Base-by-base conservation (phyloP, 2,797 vertebrate species). In the Sebastes ruberrimus region DNA sequence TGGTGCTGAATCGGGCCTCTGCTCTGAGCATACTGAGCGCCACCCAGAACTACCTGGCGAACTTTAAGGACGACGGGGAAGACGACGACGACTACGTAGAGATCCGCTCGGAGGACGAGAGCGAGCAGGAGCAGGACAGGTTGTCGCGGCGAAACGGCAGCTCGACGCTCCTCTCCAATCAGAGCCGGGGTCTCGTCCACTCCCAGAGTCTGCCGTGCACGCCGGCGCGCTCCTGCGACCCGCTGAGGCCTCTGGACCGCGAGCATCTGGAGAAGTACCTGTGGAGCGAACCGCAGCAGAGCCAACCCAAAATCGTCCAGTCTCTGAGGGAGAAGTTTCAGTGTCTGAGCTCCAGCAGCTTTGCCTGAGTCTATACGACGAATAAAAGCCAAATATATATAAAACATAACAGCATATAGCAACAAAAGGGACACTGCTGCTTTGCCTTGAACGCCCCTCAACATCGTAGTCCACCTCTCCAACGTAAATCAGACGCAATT, bases 1-100 rank as follows among this genome's bases (percentile, higher is more conserved):
- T 99, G 67, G 95, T 98, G 49, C 94, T 99, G 53, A 97, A 96
- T 84, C 97, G 95, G 69, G 94, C 93, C 5, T 89, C 96, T 2
- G 94, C 96, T 10, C 88, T 97, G 81, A 97, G 95, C 4, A 96
- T 97, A 30, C 96, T 98, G 81, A 93, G 88, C 14, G 97, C 98
- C 30, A 97, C 97, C 10, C 96, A 97, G 91, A 99, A 98, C 95
- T 99, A 99, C 92, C 94, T 98, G 92, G 97, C 94, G 4, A 99
- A 99, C 93, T 99, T 99, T 90, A 99, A 97, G 92, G 98, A 99
- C 93, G 95, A 94, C 20, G 97, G 93, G 3, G 97, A 97, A 42
- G 97, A 98, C 10, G 97, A 98, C 0, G 98, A 99, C 2, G 98
- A 99, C 91, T 99, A 99, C 3, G 99, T 99, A 5, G 99, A 99